Evolutionary conservation across 2,113 vertebrate genomes (phyloP).

Genomic region (Scortum barcoo): DNA sequence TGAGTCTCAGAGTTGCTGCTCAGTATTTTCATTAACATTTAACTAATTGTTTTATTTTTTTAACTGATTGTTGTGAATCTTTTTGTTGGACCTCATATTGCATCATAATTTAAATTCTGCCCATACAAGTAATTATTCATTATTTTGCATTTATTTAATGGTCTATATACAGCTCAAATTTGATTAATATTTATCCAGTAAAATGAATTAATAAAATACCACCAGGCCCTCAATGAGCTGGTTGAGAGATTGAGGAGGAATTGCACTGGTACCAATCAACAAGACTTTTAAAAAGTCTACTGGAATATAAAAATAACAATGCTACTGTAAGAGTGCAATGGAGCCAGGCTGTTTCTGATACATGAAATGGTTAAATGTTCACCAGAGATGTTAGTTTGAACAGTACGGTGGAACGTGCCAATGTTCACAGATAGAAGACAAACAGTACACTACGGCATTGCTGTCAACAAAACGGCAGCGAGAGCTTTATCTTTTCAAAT

Average conservation of each 20-base stretch:
- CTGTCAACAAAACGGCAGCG: conserved; percentile 73
- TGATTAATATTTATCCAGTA: background rate
- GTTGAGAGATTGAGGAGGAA: background rate
- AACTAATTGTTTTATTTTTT: background rate
- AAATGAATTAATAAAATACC: background rate
- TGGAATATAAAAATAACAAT: background rate
- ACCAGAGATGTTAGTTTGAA: conserved; percentile 49
- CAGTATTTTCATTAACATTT: conserved; percentile 19
- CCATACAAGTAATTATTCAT: background rate
- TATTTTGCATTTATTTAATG: background rate
- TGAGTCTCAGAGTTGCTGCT: conserved; percentile 23
- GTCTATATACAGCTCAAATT: background rate
- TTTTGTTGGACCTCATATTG: background rate
- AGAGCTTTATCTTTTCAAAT: conserved; percentile 75
- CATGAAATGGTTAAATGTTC: conserved; percentile 53
- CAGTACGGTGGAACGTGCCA: conserved; percentile 63
- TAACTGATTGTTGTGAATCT: background rate
- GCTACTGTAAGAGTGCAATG: background rate
- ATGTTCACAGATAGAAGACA: conserved; percentile 71
- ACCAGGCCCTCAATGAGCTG: background rate
- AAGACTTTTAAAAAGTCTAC: background rate
- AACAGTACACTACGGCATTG: conserved; percentile 71
- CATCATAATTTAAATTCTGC: background rate
- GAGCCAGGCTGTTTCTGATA: background rate
- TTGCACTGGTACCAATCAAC: background rate